A percentile compares a stretch with the other conserved stretches of the same genome.
phyloP scores from a whole-genome alignment of 1,140 invertebrate species.

The Procambarus virginalis region DNA sequence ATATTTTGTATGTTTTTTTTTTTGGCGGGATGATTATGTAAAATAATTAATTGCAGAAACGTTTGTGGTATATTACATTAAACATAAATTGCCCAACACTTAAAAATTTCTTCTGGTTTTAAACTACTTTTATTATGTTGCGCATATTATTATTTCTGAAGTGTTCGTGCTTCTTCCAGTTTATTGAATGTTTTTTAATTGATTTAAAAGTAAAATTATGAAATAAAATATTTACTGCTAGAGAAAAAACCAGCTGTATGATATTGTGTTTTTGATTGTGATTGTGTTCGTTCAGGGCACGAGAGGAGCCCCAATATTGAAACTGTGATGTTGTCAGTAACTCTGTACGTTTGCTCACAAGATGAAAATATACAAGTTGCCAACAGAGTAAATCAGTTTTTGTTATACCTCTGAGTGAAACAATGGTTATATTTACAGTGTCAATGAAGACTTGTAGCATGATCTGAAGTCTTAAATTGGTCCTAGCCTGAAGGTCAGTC shows the following conservation, averaged over 20 bases:
- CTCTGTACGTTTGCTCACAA: neutral
- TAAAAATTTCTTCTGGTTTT: neutral
- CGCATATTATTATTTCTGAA: neutral
- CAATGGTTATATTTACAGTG: no score
- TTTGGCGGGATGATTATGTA: no score
- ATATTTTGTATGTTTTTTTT: no score
- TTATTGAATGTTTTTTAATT: no score
- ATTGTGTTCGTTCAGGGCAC: neutral
- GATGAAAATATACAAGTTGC: conserved; percentile 5
- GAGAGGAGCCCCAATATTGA: neutral
- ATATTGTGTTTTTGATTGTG: neutral
- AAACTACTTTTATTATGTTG: neutral
- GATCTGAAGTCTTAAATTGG: no score
- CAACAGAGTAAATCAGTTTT: neutral
- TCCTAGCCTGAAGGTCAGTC: no score
- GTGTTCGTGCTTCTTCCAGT: no score
- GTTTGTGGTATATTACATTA: neutral
- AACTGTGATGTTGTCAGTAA: conserved; percentile 11
- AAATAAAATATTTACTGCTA: no score
- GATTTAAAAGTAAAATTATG: no score
- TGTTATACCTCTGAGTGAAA: no score
- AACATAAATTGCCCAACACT: neutral
- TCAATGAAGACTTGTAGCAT: no score
- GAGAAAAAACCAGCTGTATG: no score
- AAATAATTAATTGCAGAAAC: neutral